Conservation (phyloP, 2,888 invertebrate genomes). For the Drosophila prolongata region DNA sequence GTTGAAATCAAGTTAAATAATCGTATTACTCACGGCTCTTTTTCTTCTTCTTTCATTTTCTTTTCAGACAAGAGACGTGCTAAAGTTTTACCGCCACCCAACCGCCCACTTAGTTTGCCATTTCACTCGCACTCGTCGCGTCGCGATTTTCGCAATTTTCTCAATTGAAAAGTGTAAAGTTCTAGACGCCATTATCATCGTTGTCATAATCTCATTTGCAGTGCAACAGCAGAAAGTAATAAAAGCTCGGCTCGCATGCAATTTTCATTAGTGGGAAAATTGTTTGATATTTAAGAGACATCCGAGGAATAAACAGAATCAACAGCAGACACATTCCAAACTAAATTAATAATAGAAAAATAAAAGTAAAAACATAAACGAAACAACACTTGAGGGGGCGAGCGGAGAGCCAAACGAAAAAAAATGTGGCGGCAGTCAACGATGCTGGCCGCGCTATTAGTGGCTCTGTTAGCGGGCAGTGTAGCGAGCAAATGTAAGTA, state of each 20-base stretch:
- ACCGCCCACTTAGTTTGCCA: slow-evolving; percentile 1
- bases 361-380: slow-evolving; percentile 3
- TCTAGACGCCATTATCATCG: slow-evolving; percentile 24
- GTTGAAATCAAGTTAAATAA: slow-evolving; percentile 32
- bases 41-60: slow-evolving; percentile 26
- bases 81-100: slow-evolving; percentile 24
- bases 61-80: slow-evolving; percentile 48
- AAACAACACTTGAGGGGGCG: slow-evolving; percentile 10
- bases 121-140: neutral
- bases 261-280: slow-evolving; percentile 67
- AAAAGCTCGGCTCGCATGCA: slow-evolving; percentile 58
- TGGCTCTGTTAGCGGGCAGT: slow-evolving; percentile 80
- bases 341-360: slow-evolving; percentile 38
- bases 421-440: slow-evolving; percentile 83
- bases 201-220: slow-evolving; percentile 34
- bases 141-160: slow-evolving; percentile 19
- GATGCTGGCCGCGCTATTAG: slow-evolving; percentile 82
- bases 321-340: slow-evolving; percentile 22
- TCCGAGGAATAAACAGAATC: slow-evolving; percentile 26
- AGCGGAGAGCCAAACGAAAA: slow-evolving; percentile 18
- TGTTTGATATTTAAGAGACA: slow-evolving; percentile 45
- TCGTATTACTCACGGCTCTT: slow-evolving; percentile 19
- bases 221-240: slow-evolving; percentile 39
- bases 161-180: slow-evolving; percentile 50
- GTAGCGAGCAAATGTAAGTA: slow-evolving; percentile 83